Percentiles rank a stretch among this genome's conserved stretches.
phyloP scores from a whole-genome alignment of 2,113 vertebrate species.

The Dunckerocampus dactyliophorus region DNA sequence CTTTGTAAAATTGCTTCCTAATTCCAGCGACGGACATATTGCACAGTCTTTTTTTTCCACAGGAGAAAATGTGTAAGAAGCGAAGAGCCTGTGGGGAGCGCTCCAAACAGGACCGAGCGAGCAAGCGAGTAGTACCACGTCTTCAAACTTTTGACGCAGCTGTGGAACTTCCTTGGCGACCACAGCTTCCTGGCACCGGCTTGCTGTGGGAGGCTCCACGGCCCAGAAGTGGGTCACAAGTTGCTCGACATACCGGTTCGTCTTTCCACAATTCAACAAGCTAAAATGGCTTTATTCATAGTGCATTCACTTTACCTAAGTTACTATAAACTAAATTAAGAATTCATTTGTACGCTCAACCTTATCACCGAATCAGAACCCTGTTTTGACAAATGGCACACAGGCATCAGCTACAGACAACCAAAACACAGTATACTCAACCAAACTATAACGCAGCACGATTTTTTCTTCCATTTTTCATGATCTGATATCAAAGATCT shows the following conservation, averaged over 20 bases:
- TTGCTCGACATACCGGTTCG: not conserved
- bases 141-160: slow-evolving; percentile 51
- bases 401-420: too few relatives aligned
- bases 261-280: not conserved
- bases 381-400: too few relatives aligned
- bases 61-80: not conserved
- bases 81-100: not conserved
- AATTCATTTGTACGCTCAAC: too few relatives aligned
- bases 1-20: slow-evolving; percentile 97
- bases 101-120: not conserved
- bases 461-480: too few relatives aligned
- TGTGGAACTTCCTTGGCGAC: slow-evolving; percentile 56
- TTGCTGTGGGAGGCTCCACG: slow-evolving; percentile 45
- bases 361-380: too few relatives aligned
- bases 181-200: slow-evolving; percentile 45
- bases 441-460: too few relatives aligned
- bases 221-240: slow-evolving; percentile 28
- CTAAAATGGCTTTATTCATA: not conserved
- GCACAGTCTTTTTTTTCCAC: slow-evolving; percentile 23
- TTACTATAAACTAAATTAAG: too few relatives aligned
- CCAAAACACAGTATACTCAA: too few relatives aligned
- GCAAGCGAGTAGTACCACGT: slow-evolving; percentile 10
- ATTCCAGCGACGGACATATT: slow-evolving; percentile 93
- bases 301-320: too few relatives aligned
- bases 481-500: too few relatives aligned